Percentiles rank a stretch among this genome's conserved stretches.
Conservation (phyloP, 2,797 vertebrate species). For the Neoniphon sammara region DNA sequence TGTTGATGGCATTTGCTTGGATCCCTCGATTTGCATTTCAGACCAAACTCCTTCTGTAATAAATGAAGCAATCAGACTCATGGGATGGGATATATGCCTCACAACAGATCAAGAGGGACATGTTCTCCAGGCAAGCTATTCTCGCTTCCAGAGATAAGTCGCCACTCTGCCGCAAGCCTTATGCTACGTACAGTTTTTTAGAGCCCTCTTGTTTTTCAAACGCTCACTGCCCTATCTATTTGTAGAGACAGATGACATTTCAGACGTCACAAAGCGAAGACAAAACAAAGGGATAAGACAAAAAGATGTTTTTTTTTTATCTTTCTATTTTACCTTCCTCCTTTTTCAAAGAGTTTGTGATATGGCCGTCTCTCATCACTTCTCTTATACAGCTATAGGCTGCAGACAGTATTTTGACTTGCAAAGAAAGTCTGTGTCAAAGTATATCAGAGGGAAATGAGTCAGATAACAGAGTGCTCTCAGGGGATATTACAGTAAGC, state of each 20-base stretch:
- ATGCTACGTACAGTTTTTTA: background rate
- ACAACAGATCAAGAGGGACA: slow-evolving; percentile 40
- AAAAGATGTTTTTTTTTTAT: too few relatives aligned
- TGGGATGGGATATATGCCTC: slow-evolving; percentile 19
- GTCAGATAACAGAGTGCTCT: background rate
- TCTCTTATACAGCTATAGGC: background rate
- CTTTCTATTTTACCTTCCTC: background rate
- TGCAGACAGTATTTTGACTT: slow-evolving; percentile 7
- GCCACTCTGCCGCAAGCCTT: background rate
- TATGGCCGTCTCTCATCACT: slow-evolving; percentile 9
- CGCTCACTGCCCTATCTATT: slow-evolving; percentile 1
- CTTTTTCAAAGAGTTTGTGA: slow-evolving; percentile 30
- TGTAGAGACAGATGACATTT: slow-evolving; percentile 40
- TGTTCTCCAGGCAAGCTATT: slow-evolving; percentile 13
- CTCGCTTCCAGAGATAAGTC: slow-evolving; percentile 35
- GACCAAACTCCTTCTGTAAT: slow-evolving; percentile 13
- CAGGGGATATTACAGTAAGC: background rate
- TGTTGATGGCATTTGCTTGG: slow-evolving; percentile 41
- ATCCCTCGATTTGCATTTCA: slow-evolving; percentile 58
- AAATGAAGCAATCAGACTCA: slow-evolving; percentile 30
- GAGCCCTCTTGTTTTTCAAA: slow-evolving; percentile 16
- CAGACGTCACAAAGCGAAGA: slow-evolving; percentile 39
- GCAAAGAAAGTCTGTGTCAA: background rate
- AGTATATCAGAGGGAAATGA: background rate
- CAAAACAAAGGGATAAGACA: slow-evolving; percentile 31